These are phyloP conservation scores for Stictonetta naevosa DNA, from an alignment of 2,113 vertebrate genomes.

Conservation along the genomic window DNA sequence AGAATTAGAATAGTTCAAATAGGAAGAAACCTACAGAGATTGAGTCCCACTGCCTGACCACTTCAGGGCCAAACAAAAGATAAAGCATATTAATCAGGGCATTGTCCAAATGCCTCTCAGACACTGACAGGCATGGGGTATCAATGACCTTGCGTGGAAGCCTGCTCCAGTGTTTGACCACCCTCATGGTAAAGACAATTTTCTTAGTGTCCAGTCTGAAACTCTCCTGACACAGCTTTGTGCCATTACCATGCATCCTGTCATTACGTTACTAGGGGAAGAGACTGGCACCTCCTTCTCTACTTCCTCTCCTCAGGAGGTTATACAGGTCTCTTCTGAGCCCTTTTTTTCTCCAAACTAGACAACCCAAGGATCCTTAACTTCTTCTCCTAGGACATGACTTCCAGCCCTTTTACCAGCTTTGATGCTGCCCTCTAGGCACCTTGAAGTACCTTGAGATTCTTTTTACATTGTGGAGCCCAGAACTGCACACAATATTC, in stretches of 20 bases:
- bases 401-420: not conserved
- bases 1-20: not conserved
- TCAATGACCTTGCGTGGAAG: not conserved
- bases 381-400: not conserved
- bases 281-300: not conserved
- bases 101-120: not conserved
- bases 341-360: not conserved
- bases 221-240: not conserved
- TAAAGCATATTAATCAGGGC: not conserved
- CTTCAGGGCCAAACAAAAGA: not conserved
- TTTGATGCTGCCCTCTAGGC: not conserved
- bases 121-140: not conserved
- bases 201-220: not conserved
- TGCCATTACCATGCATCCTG: not conserved
- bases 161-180: not conserved
- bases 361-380: not conserved
- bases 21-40: not conserved
- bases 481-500: not conserved
- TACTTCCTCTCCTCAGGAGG: not conserved
- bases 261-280: not conserved
- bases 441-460: not conserved
- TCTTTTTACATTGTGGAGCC: not conserved
- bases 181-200: not conserved
- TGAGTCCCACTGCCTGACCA: not conserved
- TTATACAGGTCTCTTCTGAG: not conserved